Conservation (phyloP, 2,888 invertebrate genomes). For the Aspidiotus destructor region DNA sequence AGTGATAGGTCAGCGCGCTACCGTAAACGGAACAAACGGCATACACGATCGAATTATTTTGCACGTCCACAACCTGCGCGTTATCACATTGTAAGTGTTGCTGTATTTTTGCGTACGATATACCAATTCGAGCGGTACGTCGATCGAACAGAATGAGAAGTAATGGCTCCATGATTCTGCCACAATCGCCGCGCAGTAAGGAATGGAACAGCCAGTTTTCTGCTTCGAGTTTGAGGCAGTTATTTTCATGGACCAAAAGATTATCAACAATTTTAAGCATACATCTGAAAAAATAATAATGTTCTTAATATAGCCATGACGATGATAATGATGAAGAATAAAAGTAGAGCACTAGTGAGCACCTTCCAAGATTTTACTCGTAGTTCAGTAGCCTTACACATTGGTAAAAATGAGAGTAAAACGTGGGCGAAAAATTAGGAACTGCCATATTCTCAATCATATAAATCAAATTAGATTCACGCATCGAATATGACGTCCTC, state of each 20-base stretch:
- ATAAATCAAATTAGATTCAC: no score
- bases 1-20: slow-evolving; percentile 33
- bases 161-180: slow-evolving; percentile 66
- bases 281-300: slow-evolving; percentile 47
- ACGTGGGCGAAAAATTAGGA: no score
- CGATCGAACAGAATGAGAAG: slow-evolving; percentile 64
- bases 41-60: slow-evolving; percentile 52
- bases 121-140: slow-evolving; percentile 68
- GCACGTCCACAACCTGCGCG: slow-evolving; percentile 2
- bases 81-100: slow-evolving; percentile 31
- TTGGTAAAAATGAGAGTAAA: no score
- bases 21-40: slow-evolving; percentile 75
- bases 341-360: no score
- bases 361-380: no score
- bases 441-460: no score
- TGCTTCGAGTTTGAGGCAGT: slow-evolving; percentile 53
- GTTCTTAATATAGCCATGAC: no score
- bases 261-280: slow-evolving; percentile 63
- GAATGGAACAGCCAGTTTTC: slow-evolving; percentile 67
- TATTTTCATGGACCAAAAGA: slow-evolving; percentile 51
- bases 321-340: no score
- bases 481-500: no score
- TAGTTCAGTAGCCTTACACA: no score
- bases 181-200: slow-evolving; percentile 64
- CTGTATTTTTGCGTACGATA: slow-evolving; percentile 60